Percentiles rank a stretch among this genome's conserved stretches.
These are phyloP conservation scores for Cryptomyrus ogoouensis DNA, from an alignment of 2,113 vertebrate species.

Conservation along the genomic window DNA sequence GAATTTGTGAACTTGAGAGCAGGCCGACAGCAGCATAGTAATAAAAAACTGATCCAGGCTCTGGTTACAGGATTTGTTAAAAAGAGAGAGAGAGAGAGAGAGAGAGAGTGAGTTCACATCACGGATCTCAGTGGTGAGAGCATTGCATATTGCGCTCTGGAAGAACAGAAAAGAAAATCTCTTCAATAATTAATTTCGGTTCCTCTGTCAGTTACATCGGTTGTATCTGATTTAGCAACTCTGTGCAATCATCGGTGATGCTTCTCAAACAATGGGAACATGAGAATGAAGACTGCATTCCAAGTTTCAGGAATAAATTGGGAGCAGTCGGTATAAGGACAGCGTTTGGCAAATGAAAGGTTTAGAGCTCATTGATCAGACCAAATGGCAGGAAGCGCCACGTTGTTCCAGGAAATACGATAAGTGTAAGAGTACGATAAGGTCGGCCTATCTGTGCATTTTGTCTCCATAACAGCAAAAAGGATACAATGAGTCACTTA, in stretches of 20 bases:
- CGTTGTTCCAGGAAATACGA: not conserved
- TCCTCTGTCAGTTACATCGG: not conserved
- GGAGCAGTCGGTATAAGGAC: not conserved
- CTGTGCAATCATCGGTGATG: not conserved
- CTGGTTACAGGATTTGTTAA: not conserved
- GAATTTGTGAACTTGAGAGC: not conserved
- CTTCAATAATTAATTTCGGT: not conserved
- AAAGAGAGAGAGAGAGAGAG: not conserved
- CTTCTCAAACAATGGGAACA: not conserved
- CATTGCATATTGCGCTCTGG: not conserved
- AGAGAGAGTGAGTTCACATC: not conserved
- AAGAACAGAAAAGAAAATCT: not conserved
- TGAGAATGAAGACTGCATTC: not conserved
- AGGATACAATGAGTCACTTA: not conserved
- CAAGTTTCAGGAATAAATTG: not conserved
- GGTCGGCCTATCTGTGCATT: not conserved
- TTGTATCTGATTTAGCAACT: constrained; percentile 7
- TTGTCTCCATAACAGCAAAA: not conserved
- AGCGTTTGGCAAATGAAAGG: not conserved
- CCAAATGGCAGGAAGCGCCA: not conserved
- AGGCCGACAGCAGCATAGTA: not conserved
- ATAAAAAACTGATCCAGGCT: not conserved
- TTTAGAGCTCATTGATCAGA: not conserved
- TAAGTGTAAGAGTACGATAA: not conserved
- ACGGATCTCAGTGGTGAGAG: not conserved